Evolutionary conservation across 2,797 vertebrate species (phyloP).

Genomic region (Aeoliscus strigatus): DNA sequence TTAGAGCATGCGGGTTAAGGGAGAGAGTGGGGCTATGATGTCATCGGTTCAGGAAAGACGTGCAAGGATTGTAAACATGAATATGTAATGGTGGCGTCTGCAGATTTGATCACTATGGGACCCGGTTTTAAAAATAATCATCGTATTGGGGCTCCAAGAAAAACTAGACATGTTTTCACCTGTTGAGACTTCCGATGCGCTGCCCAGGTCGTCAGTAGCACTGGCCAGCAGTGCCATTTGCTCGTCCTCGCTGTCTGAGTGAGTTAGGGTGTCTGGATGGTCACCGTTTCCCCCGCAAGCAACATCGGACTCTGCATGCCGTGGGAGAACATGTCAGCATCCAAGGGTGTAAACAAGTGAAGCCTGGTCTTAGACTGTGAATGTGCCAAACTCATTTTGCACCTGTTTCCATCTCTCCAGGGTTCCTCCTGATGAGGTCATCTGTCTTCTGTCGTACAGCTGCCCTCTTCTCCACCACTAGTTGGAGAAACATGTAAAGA

Average conservation of each 20-base stretch:
- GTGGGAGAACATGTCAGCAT: conserved; percentile 2
- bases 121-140: too few species aligned
- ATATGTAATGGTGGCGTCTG: too few species aligned
- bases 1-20: too few species aligned
- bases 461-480: conserved; percentile 88
- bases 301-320: conserved; percentile 58
- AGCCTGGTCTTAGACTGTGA: conserved; percentile 10
- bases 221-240: conserved; percentile 63
- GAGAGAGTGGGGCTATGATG: too few species aligned
- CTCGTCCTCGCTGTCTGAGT: conserved; percentile 70
- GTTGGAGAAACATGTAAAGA: conserved; percentile 1
- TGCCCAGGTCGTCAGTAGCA: conserved; percentile 68
- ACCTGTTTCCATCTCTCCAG: conserved; percentile 83
- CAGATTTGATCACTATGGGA: too few species aligned
- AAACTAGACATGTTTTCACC: conserved; percentile 53
- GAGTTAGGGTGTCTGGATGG: conserved; percentile 59
- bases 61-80: too few species aligned
- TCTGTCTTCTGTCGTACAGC: conserved; percentile 79
- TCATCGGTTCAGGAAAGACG: too few species aligned
- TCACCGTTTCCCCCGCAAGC: conserved; percentile 64
- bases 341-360: conserved; percentile 25
- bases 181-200: conserved; percentile 68
- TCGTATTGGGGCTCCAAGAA: too few species aligned
- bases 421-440: conserved; percentile 81
- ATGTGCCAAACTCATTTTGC: conserved; percentile 14